Conservation (phyloP, 2,113 vertebrate genomes). For the Lota lota region DNA sequence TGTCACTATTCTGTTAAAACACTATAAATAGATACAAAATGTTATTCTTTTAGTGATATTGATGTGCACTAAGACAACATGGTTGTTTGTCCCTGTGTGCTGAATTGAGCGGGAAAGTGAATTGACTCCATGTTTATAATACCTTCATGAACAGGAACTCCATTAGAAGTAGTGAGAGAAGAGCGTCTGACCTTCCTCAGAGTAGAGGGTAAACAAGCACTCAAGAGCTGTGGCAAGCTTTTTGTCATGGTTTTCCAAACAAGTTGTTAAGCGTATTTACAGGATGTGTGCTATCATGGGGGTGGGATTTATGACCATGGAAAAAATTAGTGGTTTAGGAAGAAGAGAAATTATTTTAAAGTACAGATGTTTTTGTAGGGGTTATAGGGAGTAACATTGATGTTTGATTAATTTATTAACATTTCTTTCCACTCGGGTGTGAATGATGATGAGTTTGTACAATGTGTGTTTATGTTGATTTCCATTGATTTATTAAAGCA, state of each 20-base stretch:
- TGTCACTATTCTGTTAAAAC: too few relatives aligned
- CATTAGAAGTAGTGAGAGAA: not conserved
- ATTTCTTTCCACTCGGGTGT: slow-evolving; percentile 44
- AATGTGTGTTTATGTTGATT: not conserved
- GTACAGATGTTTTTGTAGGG: not conserved
- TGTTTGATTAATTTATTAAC: slow-evolving; percentile 63
- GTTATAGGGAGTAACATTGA: slow-evolving; percentile 4
- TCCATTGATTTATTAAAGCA: too few relatives aligned
- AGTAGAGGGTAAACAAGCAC: too few relatives aligned
- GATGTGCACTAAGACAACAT: too few relatives aligned
- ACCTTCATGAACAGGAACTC: not conserved
- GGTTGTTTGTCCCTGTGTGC: not conserved
- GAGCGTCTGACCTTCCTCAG: too few relatives aligned
- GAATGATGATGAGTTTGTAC: slow-evolving; percentile 35
- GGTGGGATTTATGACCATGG: not conserved
- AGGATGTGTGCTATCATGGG: not conserved
- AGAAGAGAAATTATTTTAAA: not conserved
- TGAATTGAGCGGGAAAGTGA: not conserved
- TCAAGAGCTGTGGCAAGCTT: too few relatives aligned
- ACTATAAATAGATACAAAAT: too few relatives aligned
- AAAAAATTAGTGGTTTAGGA: too few relatives aligned
- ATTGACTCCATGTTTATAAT: not conserved
- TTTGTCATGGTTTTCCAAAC: too few relatives aligned
- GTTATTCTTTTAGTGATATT: too few relatives aligned
- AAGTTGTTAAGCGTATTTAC: too few relatives aligned